phyloP scores from a whole-genome alignment of 1,140 invertebrate species.

The Eupristina koningsbergeri region DNA sequence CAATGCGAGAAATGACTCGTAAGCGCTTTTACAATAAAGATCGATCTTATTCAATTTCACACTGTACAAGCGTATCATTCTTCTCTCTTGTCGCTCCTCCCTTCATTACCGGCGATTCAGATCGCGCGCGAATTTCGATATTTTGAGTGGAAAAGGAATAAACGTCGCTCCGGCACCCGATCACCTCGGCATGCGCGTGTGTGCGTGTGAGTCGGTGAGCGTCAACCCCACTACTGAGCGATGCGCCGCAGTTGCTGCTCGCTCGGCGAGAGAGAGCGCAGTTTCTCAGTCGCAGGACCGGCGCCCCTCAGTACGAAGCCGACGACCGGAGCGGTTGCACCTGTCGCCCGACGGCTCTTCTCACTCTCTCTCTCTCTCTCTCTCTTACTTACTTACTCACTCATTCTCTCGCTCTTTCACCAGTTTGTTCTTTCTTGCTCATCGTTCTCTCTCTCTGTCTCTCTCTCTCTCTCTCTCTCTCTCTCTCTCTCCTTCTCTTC shows the following conservation, averaged over 20 bases:
- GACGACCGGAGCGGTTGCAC: slow-evolving; percentile 65
- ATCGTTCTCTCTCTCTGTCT: background rate
- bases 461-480: background rate
- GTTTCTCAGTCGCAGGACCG: slow-evolving; percentile 61
- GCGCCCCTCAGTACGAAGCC: slow-evolving; percentile 69
- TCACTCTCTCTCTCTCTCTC: background rate
- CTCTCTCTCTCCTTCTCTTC: background rate
- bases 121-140: too few relatives aligned
- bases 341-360: slow-evolving; percentile 52
- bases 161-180: background rate
- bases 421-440: too few relatives aligned
- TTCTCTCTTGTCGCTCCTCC: background rate
- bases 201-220: slow-evolving; percentile 5
- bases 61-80: background rate
- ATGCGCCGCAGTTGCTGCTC: slow-evolving; percentile 54
- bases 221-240: slow-evolving; percentile 56
- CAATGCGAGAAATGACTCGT: background rate
- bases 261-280: slow-evolving; percentile 53
- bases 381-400: background rate
- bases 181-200: background rate
- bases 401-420: background rate
- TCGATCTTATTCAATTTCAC: background rate
- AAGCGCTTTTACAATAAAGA: background rate
- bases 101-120: too few relatives aligned
- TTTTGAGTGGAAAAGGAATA: too few relatives aligned